Base-by-base conservation (phyloP, 2,797 vertebrate species). In the Pogonophryne albipinna region DNA sequence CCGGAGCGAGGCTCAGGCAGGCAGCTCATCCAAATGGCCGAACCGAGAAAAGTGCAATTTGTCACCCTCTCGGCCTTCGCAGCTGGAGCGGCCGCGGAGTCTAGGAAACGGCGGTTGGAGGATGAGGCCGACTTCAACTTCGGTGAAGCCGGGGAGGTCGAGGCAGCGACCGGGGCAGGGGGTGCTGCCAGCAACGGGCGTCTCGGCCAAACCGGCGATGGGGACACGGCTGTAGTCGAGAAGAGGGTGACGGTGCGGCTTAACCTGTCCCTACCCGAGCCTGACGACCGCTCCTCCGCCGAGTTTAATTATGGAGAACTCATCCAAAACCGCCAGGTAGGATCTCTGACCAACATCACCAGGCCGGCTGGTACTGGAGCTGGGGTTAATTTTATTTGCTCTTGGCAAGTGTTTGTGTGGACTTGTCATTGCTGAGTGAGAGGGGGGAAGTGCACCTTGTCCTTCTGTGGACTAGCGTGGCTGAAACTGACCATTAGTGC, bases 221-320 rank as follows among this genome's bases (percentile, higher is more conserved):
- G 85, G 93, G 94, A 92, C 92, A 85, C 85, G 91, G 79, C 92
- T 84, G 93, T 86, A 87, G 90, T 80, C 76, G 85, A 93, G 90
- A 95, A 76, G 91, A 94, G 86, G 86, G 93, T 94, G 91, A 98
- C 97, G 6, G 95, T 98, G 87, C 95, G 98, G 83, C 92, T 98
- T 89, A 95, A 96, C 94, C 95, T 98, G 88, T 90, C 94, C 85
- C 95, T 98, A 80, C 95, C 96, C 81, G 98, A 98, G 86, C 97
- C 97, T 7, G 96, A 96, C 75, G 97, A 99, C 78, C 96, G 96
- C 76, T 94, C 95, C 87, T 98, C 96, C 78, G 96, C 96, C 82
- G 98, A 99, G 95, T 98, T 97, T 89, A 99, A 96, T 91, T 99
- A 99, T 92, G 95, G 95, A 12, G 97, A 99, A 93, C 96, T 99